Percentiles rank a stretch among this genome's conserved stretches.
Conservation (phyloP, 2,113 vertebrate genomes). For the Brachyhypopomus occidentalis region DNA sequence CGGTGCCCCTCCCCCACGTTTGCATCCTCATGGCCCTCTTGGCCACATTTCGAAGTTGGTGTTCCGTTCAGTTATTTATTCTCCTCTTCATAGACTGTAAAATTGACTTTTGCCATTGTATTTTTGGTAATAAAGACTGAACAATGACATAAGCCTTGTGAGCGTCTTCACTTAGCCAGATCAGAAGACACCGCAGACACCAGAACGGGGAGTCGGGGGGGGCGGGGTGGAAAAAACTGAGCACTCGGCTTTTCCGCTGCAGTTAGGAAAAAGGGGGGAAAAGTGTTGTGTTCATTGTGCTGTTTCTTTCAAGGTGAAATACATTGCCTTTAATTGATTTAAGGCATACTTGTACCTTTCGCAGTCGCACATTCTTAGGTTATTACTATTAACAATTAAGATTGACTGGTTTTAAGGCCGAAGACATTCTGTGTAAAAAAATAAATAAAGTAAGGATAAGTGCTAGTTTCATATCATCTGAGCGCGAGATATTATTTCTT, state of each 20-base stretch:
- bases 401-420: not conserved
- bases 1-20: slow-evolving; percentile 25
- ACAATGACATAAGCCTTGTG: slow-evolving; percentile 21
- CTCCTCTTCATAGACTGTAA: slow-evolving; percentile 86
- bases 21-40: slow-evolving; percentile 28
- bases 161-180: slow-evolving; percentile 3
- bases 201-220: not conserved
- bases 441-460: not conserved
- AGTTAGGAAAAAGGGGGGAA: not conserved
- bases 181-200: not conserved
- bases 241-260: not conserved
- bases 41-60: slow-evolving; percentile 81
- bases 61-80: slow-evolving; percentile 84
- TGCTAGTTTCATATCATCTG: slow-evolving; percentile 3
- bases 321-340: too few species aligned
- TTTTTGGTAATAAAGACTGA: slow-evolving; percentile 92
- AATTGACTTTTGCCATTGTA: slow-evolving; percentile 87
- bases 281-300: slow-evolving; percentile 7
- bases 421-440: slow-evolving; percentile 12
- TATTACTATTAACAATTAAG: not conserved
- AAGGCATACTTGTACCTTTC: not conserved
- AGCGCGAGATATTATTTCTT: slow-evolving; percentile 3
- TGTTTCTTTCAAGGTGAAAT: not conserved
- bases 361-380: not conserved
- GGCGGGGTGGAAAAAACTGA: not conserved